Evolutionary conservation across 2,113 vertebrate species (phyloP), one percentile per base, ranked within the genome.

Genomic region (Saccopteryx leptura): DNA sequence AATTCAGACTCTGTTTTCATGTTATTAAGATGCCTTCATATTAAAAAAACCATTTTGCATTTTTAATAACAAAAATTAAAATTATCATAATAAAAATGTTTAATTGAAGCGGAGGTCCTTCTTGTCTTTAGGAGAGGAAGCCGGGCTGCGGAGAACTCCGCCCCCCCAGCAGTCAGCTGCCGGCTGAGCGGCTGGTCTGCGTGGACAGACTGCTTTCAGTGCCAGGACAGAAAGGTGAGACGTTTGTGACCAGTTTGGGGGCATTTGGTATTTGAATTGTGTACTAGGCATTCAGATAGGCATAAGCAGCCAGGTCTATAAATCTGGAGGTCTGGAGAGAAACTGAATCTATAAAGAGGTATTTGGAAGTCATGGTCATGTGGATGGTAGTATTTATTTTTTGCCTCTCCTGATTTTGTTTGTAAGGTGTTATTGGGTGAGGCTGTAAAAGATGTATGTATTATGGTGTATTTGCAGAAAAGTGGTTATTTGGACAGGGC

Each of bases 201-300:
- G 58, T 99, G 99, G 99, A 99, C 99, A 5, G 95, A 98, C 0
- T 99, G 99, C 97, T 98, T 98, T 92, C 97, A 99, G 72, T 99
- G 99, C 97, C 99, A 99, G 96, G 97, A 98, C 50, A 98, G 96
- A 97, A 99, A 97, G 99, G 99, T 99, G 98, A 99, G 97, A 79
- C 5, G 48, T 81, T 52, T 5, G 18, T 11, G 9, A 7, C 11
- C 5, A 17, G 1, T 26, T 19, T 19, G 0, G 31, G 90, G 11
- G 9, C 18, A 68, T 39, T 84, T 26, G 2, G 4, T n/a, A 21
- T 80, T 61, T 90, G 24, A 71, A 33, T 24, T 68, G 10, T 68
- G 31, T 5, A 2, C 10, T 52, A 12, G 33, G 19, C 33, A 65
- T 82, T 69, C 68, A 74, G 39, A 65, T 19, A 23, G 61, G 39